Conservation (phyloP, 1,140 invertebrate genomes). For the Brachystomella parvula region DNA sequence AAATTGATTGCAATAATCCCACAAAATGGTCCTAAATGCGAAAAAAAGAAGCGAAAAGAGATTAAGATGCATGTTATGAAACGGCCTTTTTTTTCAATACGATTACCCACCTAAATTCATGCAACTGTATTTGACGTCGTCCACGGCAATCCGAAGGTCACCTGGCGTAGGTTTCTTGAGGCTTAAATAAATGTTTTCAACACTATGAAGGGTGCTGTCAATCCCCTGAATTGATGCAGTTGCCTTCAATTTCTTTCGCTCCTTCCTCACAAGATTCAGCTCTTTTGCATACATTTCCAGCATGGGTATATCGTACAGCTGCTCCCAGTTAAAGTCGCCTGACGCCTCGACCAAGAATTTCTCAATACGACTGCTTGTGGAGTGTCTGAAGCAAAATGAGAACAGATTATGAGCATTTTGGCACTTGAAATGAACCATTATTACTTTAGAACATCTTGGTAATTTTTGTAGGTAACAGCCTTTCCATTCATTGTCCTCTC, state of each 20-base stretch:
- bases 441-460: conserved; percentile 43
- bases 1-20: conserved; percentile 15
- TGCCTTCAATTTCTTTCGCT: conserved; percentile 9
- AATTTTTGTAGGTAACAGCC: conserved; percentile 60
- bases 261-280: conserved; percentile 1
- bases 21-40: conserved; percentile 21
- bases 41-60: too few relatives aligned
- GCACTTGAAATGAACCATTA: conserved; percentile 1
- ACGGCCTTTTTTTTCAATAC: too few relatives aligned
- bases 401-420: not conserved
- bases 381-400: conserved; percentile 5
- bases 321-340: not conserved
- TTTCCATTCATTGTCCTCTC: conserved; percentile 64
- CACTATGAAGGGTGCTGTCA: conserved; percentile 8
- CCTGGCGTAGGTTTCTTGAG: conserved; percentile 7
- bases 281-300: not conserved
- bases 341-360: too few relatives aligned
- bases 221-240: conserved; percentile 10
- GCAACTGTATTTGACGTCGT: conserved; percentile 27
- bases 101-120: conserved; percentile 32
- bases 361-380: not conserved
- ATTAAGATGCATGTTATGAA: not conserved
- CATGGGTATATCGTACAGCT: not conserved
- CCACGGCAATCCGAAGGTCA: conserved; percentile 12
- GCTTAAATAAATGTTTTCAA: not conserved